Evolutionary conservation across 2,888 invertebrate genomes (phyloP).

Genomic region (Dermolepida albohirtum): DNA sequence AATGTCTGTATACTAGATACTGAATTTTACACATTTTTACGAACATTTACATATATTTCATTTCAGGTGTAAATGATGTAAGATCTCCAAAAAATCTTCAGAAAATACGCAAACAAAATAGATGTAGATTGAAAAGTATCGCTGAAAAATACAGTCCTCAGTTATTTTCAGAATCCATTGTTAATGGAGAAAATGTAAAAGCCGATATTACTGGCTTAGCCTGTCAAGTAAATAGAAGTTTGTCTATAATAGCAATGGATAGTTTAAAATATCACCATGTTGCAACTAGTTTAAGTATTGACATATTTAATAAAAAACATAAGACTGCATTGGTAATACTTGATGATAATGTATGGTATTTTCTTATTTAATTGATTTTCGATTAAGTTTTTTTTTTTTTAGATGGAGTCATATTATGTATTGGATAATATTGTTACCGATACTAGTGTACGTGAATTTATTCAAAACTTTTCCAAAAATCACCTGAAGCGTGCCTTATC

Average conservation of each 20-base stretch:
- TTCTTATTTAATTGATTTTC: neutral
- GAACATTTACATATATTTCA: neutral
- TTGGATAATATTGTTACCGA: conserved; percentile 69
- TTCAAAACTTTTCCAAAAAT: conserved; percentile 67
- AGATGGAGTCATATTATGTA: conserved; percentile 79
- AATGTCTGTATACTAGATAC: too few relatives aligned
- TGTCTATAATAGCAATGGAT: conserved; percentile 79
- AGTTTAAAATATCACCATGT: conserved; percentile 78
- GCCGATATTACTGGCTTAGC: conserved; percentile 67
- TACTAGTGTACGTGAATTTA: conserved; percentile 68
- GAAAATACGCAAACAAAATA: conserved; percentile 51
- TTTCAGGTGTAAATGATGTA: conserved; percentile 63
- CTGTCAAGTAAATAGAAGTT: conserved; percentile 71
- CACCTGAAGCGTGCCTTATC: conserved; percentile 57
- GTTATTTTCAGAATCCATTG: conserved; percentile 54
- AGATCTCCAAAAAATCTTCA: conserved; percentile 68
- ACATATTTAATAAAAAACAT: conserved; percentile 71
- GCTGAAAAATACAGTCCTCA: conserved; percentile 44
- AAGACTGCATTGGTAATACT: conserved; percentile 78
- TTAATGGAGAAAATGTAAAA: conserved; percentile 54
- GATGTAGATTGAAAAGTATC: conserved; percentile 54
- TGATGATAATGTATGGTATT: conserved; percentile 73
- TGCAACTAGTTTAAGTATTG: conserved; percentile 80
- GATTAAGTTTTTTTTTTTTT: conserved; percentile 53
- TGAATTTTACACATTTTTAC: too few relatives aligned